Evolutionary conservation across 1,140 invertebrate species (phyloP).

Genomic region (Drosophila sp.): DNA sequence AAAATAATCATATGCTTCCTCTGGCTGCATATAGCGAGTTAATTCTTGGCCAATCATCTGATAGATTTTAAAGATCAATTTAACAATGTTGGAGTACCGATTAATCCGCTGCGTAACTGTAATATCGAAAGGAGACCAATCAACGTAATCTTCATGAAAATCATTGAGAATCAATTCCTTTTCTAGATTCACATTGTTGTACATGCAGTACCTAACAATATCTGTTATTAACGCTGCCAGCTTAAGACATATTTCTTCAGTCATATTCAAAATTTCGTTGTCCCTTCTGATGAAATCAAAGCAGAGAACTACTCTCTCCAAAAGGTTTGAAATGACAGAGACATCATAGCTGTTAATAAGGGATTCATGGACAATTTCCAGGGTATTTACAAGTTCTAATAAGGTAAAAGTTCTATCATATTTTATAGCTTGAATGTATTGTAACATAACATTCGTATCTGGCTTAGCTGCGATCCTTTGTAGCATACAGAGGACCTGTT

Average conservation of each 20-base stretch:
- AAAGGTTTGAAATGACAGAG: neutral
- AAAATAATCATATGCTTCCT: conserved; percentile 9
- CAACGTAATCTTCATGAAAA: neutral
- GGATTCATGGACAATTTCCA: neutral
- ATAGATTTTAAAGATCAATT: conserved; percentile 9
- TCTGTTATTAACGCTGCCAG: conserved; percentile 13
- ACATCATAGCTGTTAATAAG: neutral
- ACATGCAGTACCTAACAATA: neutral
- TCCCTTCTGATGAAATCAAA: conserved; percentile 22
- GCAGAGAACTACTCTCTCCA: neutral
- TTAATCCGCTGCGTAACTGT: neutral
- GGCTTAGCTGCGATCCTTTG: neutral
- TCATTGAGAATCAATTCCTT: neutral
- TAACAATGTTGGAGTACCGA: neutral
- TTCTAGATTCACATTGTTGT: neutral
- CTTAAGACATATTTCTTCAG: neutral
- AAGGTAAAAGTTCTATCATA: neutral
- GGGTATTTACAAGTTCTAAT: conserved; percentile 19
- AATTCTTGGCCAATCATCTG: conserved; percentile 1
- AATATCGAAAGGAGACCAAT: conserved; percentile 17
- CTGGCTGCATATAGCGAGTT: conserved; percentile 2
- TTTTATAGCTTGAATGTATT: neutral
- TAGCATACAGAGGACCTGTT: conserved; percentile 30
- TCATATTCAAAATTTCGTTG: conserved; percentile 26
- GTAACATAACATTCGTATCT: neutral